Base-by-base conservation (phyloP, 1,140 invertebrate genomes). In the Prorops nasuta region DNA sequence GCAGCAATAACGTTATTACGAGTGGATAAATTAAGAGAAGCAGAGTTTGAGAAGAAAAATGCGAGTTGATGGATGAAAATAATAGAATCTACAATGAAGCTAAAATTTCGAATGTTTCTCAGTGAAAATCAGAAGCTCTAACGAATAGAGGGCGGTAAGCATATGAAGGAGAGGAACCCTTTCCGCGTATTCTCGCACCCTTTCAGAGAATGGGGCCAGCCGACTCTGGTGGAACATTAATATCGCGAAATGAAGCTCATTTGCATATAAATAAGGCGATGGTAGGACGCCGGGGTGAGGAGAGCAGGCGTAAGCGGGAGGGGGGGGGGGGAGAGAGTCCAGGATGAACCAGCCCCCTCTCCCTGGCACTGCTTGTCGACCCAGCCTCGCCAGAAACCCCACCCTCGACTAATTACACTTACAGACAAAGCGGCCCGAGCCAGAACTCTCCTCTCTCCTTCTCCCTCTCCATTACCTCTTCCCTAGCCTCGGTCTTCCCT, bases 221-320 rank as follows among this genome's bases (percentile, higher is more conserved):
- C 76, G 80, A 79, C 64, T 69, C 62, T 68, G 72, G 64, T 67
- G 80, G 82, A 83, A 86, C 85, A 88, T 88, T 88, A 88, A 88
- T 88, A 87, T 87, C 84, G 84, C 83, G 84, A 87, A 88, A 88
- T 87, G 85, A 87, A 87, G 84, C 86, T 88, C 86, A 88, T 88
- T 88, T 88, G 83, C 86, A 87, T 88, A 87, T 87, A 88, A 88
- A 88, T 88, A 88, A 88, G 86, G 85, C 72, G 73, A 65, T 66
- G 58, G 63, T 46, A 58, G 39, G 43, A 24, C 19, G 67, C 56
- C 54, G 56, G 55, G 42, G 67, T 52, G 53, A 58, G 71, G 67
- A 59, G 58, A 62, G n/a, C 56, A 66, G 63, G 42, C 10, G 43
- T n/a, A 17, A 21, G 44, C 1, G 24, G 19, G 37, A 37, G 35